phyloP scores from a whole-genome alignment of 2,797 vertebrate species.

The Chelmon rostratus region DNA sequence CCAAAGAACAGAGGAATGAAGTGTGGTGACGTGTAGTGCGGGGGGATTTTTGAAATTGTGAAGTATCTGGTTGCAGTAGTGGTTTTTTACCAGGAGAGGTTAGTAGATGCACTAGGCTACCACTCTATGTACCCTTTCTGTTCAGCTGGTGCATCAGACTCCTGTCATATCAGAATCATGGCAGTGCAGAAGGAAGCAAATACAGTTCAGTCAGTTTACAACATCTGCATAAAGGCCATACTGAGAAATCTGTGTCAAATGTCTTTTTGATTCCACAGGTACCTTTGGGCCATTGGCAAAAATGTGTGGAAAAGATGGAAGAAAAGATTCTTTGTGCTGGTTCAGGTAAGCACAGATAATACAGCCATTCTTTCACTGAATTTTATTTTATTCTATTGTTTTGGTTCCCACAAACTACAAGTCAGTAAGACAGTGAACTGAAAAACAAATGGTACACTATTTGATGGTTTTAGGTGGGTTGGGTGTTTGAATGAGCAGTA shows the following conservation, averaged over 20 bases:
- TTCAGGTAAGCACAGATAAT: slow-evolving; percentile 90
- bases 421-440: background rate
- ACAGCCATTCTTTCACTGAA: background rate
- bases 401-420: background rate
- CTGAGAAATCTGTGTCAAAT: background rate
- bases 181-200: background rate
- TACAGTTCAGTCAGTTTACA: background rate
- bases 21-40: background rate
- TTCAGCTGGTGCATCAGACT: background rate
- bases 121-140: background rate
- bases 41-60: background rate
- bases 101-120: slow-evolving; percentile 48
- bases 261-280: slow-evolving; percentile 80
- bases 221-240: background rate
- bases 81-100: slow-evolving; percentile 70
- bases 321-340: slow-evolving; percentile 98
- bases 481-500: background rate
- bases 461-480: background rate
- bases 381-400: background rate
- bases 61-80: slow-evolving; percentile 47
- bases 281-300: slow-evolving; percentile 97
- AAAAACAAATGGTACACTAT: background rate
- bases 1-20: background rate
- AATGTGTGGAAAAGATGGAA: slow-evolving; percentile 99
- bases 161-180: background rate